Conservation (phyloP, 64 coral and sea anemone species). For the Montipora cactus region DNA sequence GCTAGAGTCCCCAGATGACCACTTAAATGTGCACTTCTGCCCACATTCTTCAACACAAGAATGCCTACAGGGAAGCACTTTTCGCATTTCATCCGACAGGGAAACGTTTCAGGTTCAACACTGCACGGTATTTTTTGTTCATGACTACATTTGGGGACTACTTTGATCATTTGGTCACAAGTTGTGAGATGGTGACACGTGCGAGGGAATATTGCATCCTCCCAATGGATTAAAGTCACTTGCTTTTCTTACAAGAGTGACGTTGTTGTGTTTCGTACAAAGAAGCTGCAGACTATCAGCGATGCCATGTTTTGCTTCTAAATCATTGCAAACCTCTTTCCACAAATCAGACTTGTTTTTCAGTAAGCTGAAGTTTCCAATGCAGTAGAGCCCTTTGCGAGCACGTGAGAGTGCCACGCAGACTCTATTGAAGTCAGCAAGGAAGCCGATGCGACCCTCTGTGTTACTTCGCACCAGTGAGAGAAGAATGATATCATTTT, state of each 20-base stretch:
- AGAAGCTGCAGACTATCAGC: conserved; percentile 26
- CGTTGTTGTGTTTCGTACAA: conserved; percentile 60
- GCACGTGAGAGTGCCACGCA: too few relatives aligned
- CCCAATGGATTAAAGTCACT: background rate
- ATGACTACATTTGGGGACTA: conserved; percentile 21
- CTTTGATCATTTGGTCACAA: background rate
- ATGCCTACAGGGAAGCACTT: conserved; percentile 57
- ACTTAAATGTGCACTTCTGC: background rate
- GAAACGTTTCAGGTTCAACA: background rate
- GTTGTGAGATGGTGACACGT: background rate
- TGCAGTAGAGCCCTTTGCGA: too few relatives aligned
- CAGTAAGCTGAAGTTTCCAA: too few relatives aligned
- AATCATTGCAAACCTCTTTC: conserved; percentile 48
- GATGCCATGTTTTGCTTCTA: conserved; percentile 14
- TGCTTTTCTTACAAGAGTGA: conserved; percentile 12
- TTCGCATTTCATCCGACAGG: conserved; percentile 19
- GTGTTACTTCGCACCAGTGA: conserved; percentile 81
- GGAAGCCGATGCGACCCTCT: conserved; percentile 74
- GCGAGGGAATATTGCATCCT: conserved; percentile 24
- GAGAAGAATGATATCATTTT: conserved; percentile 75
- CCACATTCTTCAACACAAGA: background rate
- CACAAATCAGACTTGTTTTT: too few relatives aligned
- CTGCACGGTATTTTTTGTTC: background rate
- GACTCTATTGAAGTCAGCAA: background rate
- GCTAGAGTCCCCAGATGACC: conserved; percentile 14